Conservation (phyloP, 2,888 invertebrate genomes). For the Andrena chrysosceles region DNA sequence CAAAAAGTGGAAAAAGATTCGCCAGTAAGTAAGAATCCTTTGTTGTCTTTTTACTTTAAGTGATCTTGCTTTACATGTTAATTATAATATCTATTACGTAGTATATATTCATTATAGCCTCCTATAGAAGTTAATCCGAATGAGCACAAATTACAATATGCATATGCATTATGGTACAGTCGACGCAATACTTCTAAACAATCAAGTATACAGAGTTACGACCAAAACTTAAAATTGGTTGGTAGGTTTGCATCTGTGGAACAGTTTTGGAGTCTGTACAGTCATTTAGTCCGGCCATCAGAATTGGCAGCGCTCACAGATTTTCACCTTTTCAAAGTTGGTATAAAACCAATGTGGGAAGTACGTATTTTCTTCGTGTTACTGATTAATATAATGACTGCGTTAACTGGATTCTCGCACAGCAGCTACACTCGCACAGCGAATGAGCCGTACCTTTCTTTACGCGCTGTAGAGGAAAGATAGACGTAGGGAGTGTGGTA, state of each 20-base stretch:
- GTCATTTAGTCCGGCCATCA: constrained; percentile 95
- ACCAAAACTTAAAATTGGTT: constrained; percentile 94
- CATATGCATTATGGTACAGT: constrained; percentile 96
- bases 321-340: constrained; percentile 98
- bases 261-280: constrained; percentile 99
- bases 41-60: neutral
- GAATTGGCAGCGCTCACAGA: constrained; percentile 96
- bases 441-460: too few species aligned
- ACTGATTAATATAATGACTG: neutral
- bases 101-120: constrained; percentile 83
- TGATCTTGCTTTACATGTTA: neutral
- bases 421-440: too few species aligned
- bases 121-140: constrained; percentile 91
- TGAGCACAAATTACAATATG: constrained; percentile 97
- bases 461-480: too few species aligned
- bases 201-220: constrained; percentile 87
- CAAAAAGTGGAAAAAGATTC: constrained; percentile 81
- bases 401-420: too few species aligned
- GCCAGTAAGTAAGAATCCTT: constrained; percentile 76
- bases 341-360: constrained; percentile 99
- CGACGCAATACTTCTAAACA: constrained; percentile 88
- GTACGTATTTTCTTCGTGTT: constrained; percentile 81
- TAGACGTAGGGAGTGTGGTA: too few species aligned
- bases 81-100: constrained; percentile 14
- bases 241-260: constrained; percentile 96